phyloP scores from a whole-genome alignment of 2,888 invertebrate genomes.

The Nomada ferruginata region DNA sequence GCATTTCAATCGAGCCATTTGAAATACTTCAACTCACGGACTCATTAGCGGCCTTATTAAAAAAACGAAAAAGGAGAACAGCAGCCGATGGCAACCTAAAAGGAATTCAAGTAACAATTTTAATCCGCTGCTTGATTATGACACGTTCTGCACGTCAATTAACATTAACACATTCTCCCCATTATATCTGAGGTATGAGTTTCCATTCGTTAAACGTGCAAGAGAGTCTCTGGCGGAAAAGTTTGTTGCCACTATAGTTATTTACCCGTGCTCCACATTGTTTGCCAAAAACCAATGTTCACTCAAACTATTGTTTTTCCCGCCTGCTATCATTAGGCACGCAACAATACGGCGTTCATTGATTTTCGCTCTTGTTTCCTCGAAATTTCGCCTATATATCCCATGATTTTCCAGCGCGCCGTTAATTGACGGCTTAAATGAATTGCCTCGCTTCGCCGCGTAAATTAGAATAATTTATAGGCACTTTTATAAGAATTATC shows the following conservation, averaged over 20 bases:
- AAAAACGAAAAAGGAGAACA: background rate
- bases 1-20: background rate
- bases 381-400: conserved; percentile 12
- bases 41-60: background rate
- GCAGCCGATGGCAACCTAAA: background rate
- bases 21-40: background rate
- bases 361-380: conserved; percentile 21
- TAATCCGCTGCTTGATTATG: background rate
- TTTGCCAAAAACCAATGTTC: conserved; percentile 53
- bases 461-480: conserved; percentile 3
- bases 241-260: conserved; percentile 31
- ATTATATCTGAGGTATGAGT: conserved; percentile 26
- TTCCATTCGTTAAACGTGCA: conserved; percentile 37
- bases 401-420: conserved; percentile 16
- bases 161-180: conserved; percentile 16
- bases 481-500: background rate
- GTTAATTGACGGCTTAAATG: conserved; percentile 31
- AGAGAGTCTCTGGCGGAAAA: conserved; percentile 23
- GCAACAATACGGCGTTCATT: conserved; percentile 1
- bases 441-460: conserved; percentile 1
- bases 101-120: too few relatives aligned
- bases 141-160: background rate
- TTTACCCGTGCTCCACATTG: conserved; percentile 46
- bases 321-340: background rate
- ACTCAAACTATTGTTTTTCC: conserved; percentile 41